Evolutionary conservation across 2,113 vertebrate genomes (phyloP).

Genomic region (Ovibos moschatus): DNA sequence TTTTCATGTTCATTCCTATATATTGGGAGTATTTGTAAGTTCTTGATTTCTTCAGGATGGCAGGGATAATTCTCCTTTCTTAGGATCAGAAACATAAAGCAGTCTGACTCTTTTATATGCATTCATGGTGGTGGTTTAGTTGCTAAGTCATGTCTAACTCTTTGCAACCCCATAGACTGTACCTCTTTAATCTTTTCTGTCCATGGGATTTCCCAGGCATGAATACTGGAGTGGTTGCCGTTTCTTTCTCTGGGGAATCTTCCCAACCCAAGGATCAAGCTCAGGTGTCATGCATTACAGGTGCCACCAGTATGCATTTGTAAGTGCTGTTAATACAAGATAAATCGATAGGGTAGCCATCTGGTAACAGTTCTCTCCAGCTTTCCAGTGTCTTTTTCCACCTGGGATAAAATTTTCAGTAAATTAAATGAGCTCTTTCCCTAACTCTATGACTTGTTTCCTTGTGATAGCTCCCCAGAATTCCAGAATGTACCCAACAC

Average conservation of each 20-base stretch:
- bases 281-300: not conserved
- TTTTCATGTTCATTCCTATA: not conserved
- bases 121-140: not conserved
- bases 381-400: not conserved
- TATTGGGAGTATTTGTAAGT: not conserved
- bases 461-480: not conserved
- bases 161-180: not conserved
- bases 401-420: not conserved
- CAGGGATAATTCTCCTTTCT: not conserved
- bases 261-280: not conserved
- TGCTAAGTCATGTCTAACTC: not conserved
- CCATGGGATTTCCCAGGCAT: not conserved
- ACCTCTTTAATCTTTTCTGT: not conserved
- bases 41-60: not conserved
- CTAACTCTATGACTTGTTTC: not conserved
- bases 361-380: not conserved
- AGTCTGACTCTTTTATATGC: not conserved
- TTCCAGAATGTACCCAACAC: not conserved
- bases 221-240: not conserved
- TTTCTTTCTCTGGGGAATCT: not conserved
- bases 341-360: not conserved
- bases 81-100: not conserved
- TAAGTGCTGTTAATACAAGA: not conserved
- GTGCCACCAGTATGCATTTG: not conserved
- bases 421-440: not conserved